These are phyloP conservation scores for Phengaris arion DNA, from an alignment of 2,888 invertebrate genomes.

Conservation along the genomic window DNA sequence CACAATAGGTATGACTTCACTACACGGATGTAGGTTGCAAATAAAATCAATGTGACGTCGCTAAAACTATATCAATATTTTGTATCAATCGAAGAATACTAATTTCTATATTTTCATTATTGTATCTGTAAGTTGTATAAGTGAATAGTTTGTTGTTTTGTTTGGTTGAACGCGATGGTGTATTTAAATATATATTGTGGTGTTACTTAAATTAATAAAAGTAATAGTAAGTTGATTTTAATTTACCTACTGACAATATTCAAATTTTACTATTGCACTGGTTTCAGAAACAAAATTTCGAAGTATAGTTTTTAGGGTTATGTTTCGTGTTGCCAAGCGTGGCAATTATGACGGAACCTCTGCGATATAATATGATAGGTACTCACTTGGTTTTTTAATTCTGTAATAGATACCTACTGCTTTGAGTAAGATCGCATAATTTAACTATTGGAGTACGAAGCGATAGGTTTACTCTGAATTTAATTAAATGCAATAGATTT, in stretches of 20 bases:
- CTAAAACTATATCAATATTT: constrained; percentile 16
- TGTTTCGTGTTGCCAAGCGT: not conserved
- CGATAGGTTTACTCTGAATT: constrained; percentile 17
- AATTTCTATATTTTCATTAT: not conserved
- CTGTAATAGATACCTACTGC: not conserved
- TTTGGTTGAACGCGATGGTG: not conserved
- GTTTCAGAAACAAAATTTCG: not conserved
- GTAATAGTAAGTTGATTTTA: not conserved
- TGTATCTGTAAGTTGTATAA: constrained; percentile 13
- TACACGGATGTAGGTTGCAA: constrained; percentile 18
- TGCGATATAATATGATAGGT: not conserved
- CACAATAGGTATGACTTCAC: constrained; percentile 35
- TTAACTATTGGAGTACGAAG: not conserved
- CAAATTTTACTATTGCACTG: not conserved
- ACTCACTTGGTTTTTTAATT: not conserved
- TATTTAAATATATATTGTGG: not conserved
- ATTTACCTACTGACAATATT: not conserved
- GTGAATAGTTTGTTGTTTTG: not conserved
- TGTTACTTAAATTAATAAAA: not conserved
- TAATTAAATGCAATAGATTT: not conserved
- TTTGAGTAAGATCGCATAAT: not conserved
- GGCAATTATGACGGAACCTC: not conserved
- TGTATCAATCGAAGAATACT: constrained; percentile 3
- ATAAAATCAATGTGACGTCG: constrained; percentile 1
- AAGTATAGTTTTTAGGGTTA: not conserved